Evolutionary conservation across 2,888 invertebrate genomes (phyloP).

Genomic region (Sylvicola fuscatus): DNA sequence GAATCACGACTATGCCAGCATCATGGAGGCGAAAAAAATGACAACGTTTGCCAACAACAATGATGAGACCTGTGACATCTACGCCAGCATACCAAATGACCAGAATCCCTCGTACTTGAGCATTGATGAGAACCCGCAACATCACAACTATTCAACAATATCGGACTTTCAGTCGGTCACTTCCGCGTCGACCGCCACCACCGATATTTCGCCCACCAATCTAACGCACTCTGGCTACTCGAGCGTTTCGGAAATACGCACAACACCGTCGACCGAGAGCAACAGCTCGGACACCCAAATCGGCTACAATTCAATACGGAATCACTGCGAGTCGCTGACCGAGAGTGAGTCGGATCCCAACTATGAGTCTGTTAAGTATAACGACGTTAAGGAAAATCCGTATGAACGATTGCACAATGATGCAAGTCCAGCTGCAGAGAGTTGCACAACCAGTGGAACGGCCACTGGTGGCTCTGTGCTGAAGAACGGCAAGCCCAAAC

Average conservation of each 20-base stretch:
- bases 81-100: conserved; percentile 10
- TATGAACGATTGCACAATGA: conserved; percentile 38
- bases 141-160: conserved; percentile 9
- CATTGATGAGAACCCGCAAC: conserved; percentile 3
- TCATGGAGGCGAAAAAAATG: conserved; percentile 16
- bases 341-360: conserved; percentile 66
- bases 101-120: background rate
- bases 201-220: too few relatives aligned
- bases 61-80: conserved; percentile 11
- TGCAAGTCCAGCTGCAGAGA: conserved; percentile 5
- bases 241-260: conserved; percentile 13
- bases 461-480: too few relatives aligned
- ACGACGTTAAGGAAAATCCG: conserved; percentile 43
- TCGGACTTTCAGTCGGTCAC: conserved; percentile 18
- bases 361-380: conserved; percentile 63
- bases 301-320: conserved; percentile 8
- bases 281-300: conserved; percentile 30
- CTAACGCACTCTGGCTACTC: conserved; percentile 14
- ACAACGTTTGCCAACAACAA: conserved; percentile 7
- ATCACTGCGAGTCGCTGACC: conserved; percentile 60
- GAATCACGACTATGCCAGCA: conserved; percentile 21
- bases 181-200: too few relatives aligned
- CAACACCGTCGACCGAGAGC: conserved; percentile 10
- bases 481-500: too few relatives aligned
- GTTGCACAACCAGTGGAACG: too few relatives aligned